These are phyloP conservation scores for Trogon surrucura DNA, from an alignment of 2,113 vertebrate genomes.

Conservation along the genomic window DNA sequence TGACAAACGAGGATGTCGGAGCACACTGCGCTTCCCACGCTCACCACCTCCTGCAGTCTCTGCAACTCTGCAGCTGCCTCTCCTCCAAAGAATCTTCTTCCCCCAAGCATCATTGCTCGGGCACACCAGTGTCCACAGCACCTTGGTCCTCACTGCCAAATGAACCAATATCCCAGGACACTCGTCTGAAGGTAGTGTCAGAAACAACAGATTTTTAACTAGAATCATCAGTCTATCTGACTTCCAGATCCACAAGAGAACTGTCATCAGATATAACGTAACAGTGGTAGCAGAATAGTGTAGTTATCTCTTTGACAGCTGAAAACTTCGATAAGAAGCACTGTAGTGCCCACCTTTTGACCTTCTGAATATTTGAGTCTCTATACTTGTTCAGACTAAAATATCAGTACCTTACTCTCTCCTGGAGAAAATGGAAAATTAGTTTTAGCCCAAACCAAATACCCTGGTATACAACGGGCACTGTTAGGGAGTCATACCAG, in stretches of 20 bases:
- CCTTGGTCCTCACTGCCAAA: background rate
- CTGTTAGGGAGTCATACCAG: background rate
- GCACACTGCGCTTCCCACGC: background rate
- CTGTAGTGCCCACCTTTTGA: background rate
- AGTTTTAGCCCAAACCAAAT: background rate
- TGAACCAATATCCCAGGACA: background rate
- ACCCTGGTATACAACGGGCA: background rate
- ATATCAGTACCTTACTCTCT: background rate
- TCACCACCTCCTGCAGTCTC: rapidly evolving
- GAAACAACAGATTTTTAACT: background rate
- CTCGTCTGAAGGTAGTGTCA: background rate
- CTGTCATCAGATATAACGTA: background rate
- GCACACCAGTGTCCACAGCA: background rate
- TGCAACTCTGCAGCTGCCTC: background rate
- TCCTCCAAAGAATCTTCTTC: background rate
- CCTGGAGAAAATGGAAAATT: background rate
- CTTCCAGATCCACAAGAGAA: background rate
- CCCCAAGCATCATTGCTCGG: background rate
- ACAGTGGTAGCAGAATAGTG: background rate
- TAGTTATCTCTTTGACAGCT: background rate
- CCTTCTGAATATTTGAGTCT: background rate
- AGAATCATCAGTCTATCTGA: background rate
- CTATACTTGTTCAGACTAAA: background rate
- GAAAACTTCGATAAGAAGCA: background rate
- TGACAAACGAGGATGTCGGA: rapidly evolving